Evolutionary conservation across 1,140 invertebrate species (phyloP), one percentile per base, ranked within the genome.

Genomic region (Fopius arisanus): DNA sequence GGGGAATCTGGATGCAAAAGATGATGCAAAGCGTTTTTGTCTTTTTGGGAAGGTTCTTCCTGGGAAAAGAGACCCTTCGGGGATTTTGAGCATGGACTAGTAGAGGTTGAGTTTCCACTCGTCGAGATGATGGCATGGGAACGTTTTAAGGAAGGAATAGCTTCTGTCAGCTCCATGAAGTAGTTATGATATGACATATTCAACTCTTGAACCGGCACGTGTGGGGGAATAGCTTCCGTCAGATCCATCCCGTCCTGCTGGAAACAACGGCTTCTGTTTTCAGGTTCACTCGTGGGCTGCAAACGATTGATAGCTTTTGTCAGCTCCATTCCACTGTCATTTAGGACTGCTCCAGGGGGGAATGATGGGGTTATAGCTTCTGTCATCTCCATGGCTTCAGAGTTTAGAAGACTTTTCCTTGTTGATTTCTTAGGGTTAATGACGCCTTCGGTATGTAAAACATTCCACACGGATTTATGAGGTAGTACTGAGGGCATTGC

Each of bases 301-400:
- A 54, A 3, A 26, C 2, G 33, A 51, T 69, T 69, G 16, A 77
- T n/a, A 65, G 12, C 0, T 26, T 73, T 63, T 14, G 75, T 74
- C 26, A 74, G 37, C 69, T 77, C 75, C 75, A 77, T 77, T 4
- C 48, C 70, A 12, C 51, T 28, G 3, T 10, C 31, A 29, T 69
- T 26, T 19, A 26, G 7, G 33, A 19, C 21, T 54, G 31, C 19
- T 51, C 23, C 29, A 23, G 19, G 10, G 12, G 19, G 6, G 10
- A 28, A 26, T 26, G 26, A 14, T 3, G 54, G 12, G 0, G 23
- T 14, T 26, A 62, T 63, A 63, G 33, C 70, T 40, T 63, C 51
- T 21, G 51, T 71, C 19, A 71, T 71, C 29, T 71, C 70, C 54
- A 71, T 71, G n/a, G 28, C 43, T 16, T 48, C 43, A 48, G 23